These are phyloP conservation scores for Dendrocincla fuliginosa DNA, from an alignment of 2,797 vertebrate genomes.

Conservation along the genomic window DNA sequence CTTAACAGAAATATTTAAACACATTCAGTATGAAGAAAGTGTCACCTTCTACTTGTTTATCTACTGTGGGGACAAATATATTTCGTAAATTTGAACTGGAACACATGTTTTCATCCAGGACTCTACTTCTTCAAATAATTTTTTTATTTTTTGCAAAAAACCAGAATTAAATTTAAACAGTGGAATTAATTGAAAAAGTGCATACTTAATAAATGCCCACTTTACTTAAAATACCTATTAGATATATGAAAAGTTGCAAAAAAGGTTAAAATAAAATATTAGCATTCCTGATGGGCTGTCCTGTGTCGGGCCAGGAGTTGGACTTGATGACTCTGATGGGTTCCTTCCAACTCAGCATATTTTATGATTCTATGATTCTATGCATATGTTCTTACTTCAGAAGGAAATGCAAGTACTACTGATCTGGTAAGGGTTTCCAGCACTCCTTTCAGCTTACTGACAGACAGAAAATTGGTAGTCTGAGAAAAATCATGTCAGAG, in stretches of 20 bases:
- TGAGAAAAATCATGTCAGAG: neutral
- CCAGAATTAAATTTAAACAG: neutral
- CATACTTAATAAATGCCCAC: neutral
- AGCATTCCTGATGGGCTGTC: neutral
- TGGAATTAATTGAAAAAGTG: neutral
- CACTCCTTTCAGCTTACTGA: neutral
- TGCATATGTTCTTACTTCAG: neutral
- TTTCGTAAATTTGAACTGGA: neutral
- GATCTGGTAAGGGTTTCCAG: neutral
- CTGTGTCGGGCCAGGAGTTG: neutral
- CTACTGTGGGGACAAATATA: neutral
- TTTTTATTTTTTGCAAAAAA: neutral
- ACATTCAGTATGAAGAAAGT: neutral
- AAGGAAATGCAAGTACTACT: neutral
- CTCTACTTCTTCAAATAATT: neutral
- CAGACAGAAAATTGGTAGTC: neutral
- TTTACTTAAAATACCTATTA: neutral
- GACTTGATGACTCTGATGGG: neutral
- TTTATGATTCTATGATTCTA: neutral
- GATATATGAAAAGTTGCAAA: neutral
- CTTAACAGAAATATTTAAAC: constrained; percentile 18
- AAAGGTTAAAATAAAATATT: neutral
- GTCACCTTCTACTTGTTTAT: neutral
- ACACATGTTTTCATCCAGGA: neutral
- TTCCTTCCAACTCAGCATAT: neutral